Base-by-base conservation (phyloP, 2,797 vertebrate genomes). In the Chrosomus eos region DNA sequence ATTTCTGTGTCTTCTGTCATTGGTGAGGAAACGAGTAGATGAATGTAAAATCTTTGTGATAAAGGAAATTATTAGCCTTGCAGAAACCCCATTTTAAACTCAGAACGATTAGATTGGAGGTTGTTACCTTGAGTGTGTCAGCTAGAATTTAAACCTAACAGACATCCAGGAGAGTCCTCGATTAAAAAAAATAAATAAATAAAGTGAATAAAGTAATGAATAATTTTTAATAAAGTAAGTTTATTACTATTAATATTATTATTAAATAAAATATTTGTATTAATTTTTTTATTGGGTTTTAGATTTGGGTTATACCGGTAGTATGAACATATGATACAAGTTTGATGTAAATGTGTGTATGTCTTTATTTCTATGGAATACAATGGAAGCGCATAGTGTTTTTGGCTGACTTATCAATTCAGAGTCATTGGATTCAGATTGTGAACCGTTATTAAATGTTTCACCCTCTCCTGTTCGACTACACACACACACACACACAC, bases 1-100 rank as follows among this genome's bases (percentile, higher is more conserved):
- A 66, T 71, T 68, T n/a, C 18, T 10, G 31, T 66, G 80, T 82
- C 62, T 84, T 80, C 80, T 18, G n/a, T 66, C 74, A 73, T 70
- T 80, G 77, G 28, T 62, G 58, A 55, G 75, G 75, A 75, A 84
- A 75, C 53, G 26, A 78, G 38, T 23, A 48, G 70, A 80, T 60
- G 23, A 36, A 77, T 64, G 26, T 1, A 21, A 45, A 53, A 70
- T 23, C 36, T 62, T 23, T 23, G 43, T 58, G 26, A 81, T 45
- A 21, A 40, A 21, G 51, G 11, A 58, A n/a, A 40, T 40, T 23
- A 43, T 86, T 67, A 81, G 36, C 67, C 66, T 67, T 21, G 33
- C 53, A 21, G 66, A 77, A 60, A 72, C 26, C 23, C 36, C 60
- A 58, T 60, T 70, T 84, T 82, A 31, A 38, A 81, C 13, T 11